These are phyloP conservation scores for Pseudopodoces humilis DNA, from an alignment of 2,113 vertebrate species.

Conservation along the genomic window DNA sequence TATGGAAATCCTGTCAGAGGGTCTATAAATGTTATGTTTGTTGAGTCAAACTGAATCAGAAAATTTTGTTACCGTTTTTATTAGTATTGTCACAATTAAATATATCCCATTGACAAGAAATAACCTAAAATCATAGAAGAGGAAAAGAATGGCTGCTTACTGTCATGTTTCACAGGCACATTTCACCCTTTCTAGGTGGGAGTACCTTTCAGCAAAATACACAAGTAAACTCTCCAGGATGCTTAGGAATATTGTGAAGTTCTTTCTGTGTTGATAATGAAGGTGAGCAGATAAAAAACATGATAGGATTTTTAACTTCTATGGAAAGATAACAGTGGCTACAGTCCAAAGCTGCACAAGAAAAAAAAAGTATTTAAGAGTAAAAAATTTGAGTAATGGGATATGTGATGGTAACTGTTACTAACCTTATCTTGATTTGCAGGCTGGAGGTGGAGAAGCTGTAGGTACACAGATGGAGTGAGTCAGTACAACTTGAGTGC, in stretches of 20 bases:
- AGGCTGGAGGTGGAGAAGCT: background rate
- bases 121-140: background rate
- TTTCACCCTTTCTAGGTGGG: background rate
- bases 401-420: background rate
- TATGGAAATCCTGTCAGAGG: background rate
- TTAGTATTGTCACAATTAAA: background rate
- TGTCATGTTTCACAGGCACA: background rate
- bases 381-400: background rate
- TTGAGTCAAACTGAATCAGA: background rate
- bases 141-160: background rate
- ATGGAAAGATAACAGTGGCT: background rate
- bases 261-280: background rate
- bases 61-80: background rate
- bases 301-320: background rate
- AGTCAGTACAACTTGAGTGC: background rate
- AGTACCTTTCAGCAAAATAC: constrained; percentile 10
- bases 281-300: background rate
- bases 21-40: background rate
- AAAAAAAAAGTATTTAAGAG: background rate
- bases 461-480: background rate
- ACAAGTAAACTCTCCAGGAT: background rate
- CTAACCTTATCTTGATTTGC: background rate
- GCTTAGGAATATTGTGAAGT: background rate
- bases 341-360: background rate
- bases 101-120: background rate